Evolutionary conservation across 2,113 vertebrate species (phyloP).

Genomic region (Dryoscopus gambensis): DNA sequence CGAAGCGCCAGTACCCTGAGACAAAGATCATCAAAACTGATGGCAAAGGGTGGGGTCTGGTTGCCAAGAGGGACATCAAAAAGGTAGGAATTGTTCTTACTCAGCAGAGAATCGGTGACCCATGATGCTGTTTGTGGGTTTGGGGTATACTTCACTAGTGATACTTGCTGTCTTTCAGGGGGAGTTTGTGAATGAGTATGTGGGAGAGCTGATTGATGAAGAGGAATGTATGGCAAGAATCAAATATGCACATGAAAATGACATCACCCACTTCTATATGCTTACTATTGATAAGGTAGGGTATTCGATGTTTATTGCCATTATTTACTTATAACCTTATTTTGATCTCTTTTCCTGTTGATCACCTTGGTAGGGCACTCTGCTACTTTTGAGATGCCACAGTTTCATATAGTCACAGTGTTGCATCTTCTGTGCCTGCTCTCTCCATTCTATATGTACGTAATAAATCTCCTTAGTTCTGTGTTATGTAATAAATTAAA

Average conservation of each 20-base stretch:
- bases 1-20: slow-evolving; percentile 93
- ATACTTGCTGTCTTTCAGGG: slow-evolving; percentile 75
- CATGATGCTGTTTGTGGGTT: background rate
- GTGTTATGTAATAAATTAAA: background rate
- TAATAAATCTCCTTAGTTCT: background rate
- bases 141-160: background rate
- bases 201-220: slow-evolving; percentile 95
- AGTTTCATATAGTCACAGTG: background rate
- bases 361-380: background rate
- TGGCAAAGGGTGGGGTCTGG: slow-evolving; percentile 94
- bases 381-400: background rate
- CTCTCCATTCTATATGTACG: background rate
- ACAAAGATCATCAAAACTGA: slow-evolving; percentile 93
- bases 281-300: slow-evolving; percentile 97
- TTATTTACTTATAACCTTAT: background rate
- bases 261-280: slow-evolving; percentile 98
- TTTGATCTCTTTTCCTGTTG: background rate
- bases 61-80: slow-evolving; percentile 89
- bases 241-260: slow-evolving; percentile 90
- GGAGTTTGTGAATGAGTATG: slow-evolving; percentile 97
- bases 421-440: background rate
- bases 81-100: slow-evolving; percentile 76
- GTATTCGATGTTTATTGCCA: background rate
- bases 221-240: slow-evolving; percentile 95
- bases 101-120: rapidly evolving